These are phyloP conservation scores for Tineola bisselliella DNA, from an alignment of 2,888 invertebrate species.

Conservation along the genomic window DNA sequence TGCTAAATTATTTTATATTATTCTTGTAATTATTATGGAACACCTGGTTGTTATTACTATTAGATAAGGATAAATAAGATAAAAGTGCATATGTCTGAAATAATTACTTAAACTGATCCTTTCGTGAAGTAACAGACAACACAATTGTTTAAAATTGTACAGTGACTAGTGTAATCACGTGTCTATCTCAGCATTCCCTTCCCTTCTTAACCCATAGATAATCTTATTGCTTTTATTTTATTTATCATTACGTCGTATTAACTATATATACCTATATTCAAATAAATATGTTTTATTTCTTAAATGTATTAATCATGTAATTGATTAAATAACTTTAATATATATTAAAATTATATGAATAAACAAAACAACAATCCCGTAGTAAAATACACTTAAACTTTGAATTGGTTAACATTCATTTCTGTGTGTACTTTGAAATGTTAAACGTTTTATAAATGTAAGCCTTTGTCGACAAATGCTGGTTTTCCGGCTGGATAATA, in stretches of 20 bases:
- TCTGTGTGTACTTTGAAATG: background rate
- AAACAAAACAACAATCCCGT: background rate
- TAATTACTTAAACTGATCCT: background rate
- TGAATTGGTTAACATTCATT: background rate
- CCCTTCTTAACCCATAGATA: background rate
- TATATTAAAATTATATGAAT: no score
- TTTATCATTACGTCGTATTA: no score
- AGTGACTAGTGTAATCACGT: background rate
- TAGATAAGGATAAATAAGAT: no score
- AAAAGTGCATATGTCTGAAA: no score
- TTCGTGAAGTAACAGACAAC: background rate
- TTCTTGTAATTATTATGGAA: background rate
- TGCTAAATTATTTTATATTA: background rate
- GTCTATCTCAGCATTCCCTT: background rate
- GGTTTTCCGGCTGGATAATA: slow-evolving; percentile 16
- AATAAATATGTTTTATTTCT: no score
- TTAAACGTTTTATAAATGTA: background rate
- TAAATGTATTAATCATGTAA: no score
- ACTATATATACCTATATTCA: no score
- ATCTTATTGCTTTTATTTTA: no score
- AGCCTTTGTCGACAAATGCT: background rate
- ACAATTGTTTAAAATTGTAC: background rate
- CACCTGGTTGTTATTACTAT: no score
- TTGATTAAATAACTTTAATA: no score
- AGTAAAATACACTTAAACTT: background rate